phyloP scores from a whole-genome alignment of 2,797 vertebrate genomes.

The Coilia nasus region DNA sequence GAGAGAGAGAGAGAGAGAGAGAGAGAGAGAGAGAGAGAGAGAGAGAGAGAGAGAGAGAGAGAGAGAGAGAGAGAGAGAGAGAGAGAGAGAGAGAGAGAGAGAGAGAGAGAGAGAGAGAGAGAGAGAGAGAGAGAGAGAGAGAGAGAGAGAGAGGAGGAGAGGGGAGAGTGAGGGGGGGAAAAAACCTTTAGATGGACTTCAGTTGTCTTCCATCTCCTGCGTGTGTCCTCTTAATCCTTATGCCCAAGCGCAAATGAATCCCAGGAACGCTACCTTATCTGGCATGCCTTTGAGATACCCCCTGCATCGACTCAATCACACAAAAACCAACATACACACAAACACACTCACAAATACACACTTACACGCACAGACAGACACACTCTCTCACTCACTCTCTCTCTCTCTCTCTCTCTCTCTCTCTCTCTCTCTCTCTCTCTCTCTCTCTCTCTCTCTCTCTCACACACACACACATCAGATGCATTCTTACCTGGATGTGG shows the following conservation, averaged over 20 bases:
- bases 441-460: too few relatives aligned
- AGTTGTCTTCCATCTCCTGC: constrained; percentile 78
- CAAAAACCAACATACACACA: not conserved
- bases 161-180: constrained; percentile 57
- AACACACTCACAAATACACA: not conserved
- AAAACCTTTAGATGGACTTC: constrained; percentile 72
- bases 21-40: constrained; percentile 50
- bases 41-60: constrained; percentile 54
- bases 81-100: constrained; percentile 48
- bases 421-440: too few relatives aligned
- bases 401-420: too few relatives aligned
- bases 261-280: constrained; percentile 73
- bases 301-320: constrained; percentile 44
- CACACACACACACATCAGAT: not conserved
- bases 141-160: constrained; percentile 58
- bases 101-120: too few relatives aligned
- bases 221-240: constrained; percentile 71
- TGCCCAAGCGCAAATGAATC: constrained; percentile 71
- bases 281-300: constrained; percentile 61
- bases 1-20: too few relatives aligned
- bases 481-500: not conserved
- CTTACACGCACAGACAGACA: constrained; percentile 56
- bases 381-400: constrained; percentile 34
- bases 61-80: constrained; percentile 54
- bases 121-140: too few relatives aligned